These are phyloP conservation scores for Carapus acus DNA, from an alignment of 2,797 vertebrate genomes.

Conservation along the genomic window DNA sequence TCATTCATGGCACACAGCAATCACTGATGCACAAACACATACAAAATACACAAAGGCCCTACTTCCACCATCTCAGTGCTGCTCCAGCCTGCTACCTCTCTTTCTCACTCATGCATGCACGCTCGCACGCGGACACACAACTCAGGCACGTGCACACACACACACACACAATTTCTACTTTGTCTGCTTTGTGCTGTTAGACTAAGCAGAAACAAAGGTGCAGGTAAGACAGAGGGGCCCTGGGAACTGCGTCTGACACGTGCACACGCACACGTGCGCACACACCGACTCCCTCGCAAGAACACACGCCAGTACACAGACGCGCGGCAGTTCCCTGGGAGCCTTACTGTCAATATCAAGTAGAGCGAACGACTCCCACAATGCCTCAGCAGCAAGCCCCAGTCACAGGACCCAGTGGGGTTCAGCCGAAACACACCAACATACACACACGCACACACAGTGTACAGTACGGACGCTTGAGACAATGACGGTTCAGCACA, in stretches of 20 bases:
- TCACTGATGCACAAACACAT: slow-evolving; percentile 67
- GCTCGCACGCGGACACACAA: slow-evolving; percentile 23
- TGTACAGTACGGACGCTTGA: slow-evolving; percentile 31
- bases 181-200: slow-evolving; percentile 66
- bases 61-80: slow-evolving; percentile 51
- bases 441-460: slow-evolving; percentile 41
- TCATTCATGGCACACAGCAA: slow-evolving; percentile 64
- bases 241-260: slow-evolving; percentile 53
- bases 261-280: slow-evolving; percentile 19
- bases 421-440: slow-evolving; percentile 41
- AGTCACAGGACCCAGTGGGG: slow-evolving; percentile 62
- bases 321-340: slow-evolving; percentile 55
- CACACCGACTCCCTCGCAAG: slow-evolving; percentile 16
- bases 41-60: slow-evolving; percentile 63
- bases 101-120: slow-evolving; percentile 8
- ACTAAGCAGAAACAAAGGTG: slow-evolving; percentile 73
- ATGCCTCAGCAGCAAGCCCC: slow-evolving; percentile 67
- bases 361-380: slow-evolving; percentile 68
- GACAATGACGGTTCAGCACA: slow-evolving; percentile 25
- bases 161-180: slow-evolving; percentile 46
- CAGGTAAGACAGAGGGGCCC: slow-evolving; percentile 68
- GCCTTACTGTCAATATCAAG: slow-evolving; percentile 74
- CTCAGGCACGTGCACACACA: slow-evolving; percentile 16
- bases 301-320: slow-evolving; percentile 38
- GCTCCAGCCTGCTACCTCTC: slow-evolving; percentile 38